Conservation (phyloP, 2,888 invertebrate species). For the Brassicogethes aeneus region DNA sequence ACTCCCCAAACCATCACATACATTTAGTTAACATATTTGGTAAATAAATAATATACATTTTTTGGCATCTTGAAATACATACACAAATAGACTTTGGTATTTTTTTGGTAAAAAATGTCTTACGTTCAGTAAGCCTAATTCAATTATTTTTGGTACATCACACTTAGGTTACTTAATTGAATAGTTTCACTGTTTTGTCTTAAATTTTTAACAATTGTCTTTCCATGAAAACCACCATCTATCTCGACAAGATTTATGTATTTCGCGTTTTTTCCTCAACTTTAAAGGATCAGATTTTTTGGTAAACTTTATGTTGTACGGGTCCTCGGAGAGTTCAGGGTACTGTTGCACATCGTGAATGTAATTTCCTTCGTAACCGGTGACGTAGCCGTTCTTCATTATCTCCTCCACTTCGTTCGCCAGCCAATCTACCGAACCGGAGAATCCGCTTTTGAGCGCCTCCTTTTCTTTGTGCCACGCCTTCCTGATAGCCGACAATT, state of each 20-base stretch:
- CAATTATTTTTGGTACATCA: constrained; percentile 38
- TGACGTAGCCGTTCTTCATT: constrained; percentile 70
- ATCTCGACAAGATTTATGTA: constrained; percentile 27
- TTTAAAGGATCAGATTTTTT: constrained; percentile 68
- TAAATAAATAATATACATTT: constrained; percentile 45
- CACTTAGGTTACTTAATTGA: constrained; percentile 39
- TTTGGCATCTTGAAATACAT: constrained; percentile 53
- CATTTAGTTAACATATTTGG: constrained; percentile 41
- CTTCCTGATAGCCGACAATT: constrained; percentile 74
- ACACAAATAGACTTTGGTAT: constrained; percentile 59
- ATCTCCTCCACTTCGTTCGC: constrained; percentile 84
- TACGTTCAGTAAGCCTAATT: constrained; percentile 34
- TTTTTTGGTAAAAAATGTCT: constrained; percentile 44
- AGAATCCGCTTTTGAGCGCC: constrained; percentile 66
- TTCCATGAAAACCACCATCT: constrained; percentile 43
- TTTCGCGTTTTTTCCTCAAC: constrained; percentile 61
- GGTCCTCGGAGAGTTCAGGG: constrained; percentile 92
- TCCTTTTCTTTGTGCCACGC: constrained; percentile 93
- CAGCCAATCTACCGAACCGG: constrained; percentile 77
- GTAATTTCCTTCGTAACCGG: constrained; percentile 85
- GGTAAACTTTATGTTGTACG: constrained; percentile 84
- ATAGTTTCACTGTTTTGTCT: constrained; percentile 22
- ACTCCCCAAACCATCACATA: constrained; percentile 38
- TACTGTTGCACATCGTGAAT: constrained; percentile 83
- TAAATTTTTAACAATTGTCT: not conserved